A percentile compares a stretch with the other conserved stretches of the same genome.
Evolutionary conservation across 2,113 vertebrate genomes (phyloP).

Genomic region (Anser cygnoides): DNA sequence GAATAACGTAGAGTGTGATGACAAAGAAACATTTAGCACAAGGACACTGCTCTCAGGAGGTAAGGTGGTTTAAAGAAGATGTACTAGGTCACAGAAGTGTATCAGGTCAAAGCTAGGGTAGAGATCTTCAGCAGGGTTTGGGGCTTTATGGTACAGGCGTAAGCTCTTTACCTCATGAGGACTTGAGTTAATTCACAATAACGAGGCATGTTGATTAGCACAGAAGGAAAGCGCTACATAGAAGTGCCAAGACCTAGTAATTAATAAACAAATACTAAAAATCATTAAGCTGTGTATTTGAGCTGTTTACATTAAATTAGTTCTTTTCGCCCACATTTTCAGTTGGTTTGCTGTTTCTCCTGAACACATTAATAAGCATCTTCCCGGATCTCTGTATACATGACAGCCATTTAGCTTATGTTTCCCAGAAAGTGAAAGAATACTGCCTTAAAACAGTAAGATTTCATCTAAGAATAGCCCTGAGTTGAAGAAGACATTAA

Average conservation of each 20-base stretch:
- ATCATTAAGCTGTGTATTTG: not conserved
- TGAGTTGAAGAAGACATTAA: not conserved
- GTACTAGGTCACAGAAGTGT: not conserved
- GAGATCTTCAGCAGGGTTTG: not conserved
- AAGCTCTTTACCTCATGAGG: not conserved
- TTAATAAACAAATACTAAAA: not conserved
- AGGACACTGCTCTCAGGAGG: not conserved
- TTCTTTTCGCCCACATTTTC: not conserved
- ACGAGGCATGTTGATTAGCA: not conserved
- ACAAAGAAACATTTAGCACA: not conserved
- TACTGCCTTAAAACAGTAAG: not conserved
- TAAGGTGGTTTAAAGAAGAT: not conserved
- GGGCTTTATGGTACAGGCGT: not conserved
- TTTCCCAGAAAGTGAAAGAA: not conserved
- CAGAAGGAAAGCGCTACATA: not conserved
- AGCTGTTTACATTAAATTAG: not conserved
- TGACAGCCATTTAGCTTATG: not conserved
- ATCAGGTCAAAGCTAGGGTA: not conserved
- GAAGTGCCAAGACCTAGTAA: not conserved
- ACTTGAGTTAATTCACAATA: not conserved
- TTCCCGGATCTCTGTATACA: not conserved
- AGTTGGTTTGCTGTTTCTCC: not conserved
- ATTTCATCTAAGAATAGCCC: not conserved
- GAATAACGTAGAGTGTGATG: not conserved
- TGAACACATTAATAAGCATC: not conserved